Conservation (phyloP, 2,113 vertebrate genomes). For the Oreotragus oreotragus region DNA sequence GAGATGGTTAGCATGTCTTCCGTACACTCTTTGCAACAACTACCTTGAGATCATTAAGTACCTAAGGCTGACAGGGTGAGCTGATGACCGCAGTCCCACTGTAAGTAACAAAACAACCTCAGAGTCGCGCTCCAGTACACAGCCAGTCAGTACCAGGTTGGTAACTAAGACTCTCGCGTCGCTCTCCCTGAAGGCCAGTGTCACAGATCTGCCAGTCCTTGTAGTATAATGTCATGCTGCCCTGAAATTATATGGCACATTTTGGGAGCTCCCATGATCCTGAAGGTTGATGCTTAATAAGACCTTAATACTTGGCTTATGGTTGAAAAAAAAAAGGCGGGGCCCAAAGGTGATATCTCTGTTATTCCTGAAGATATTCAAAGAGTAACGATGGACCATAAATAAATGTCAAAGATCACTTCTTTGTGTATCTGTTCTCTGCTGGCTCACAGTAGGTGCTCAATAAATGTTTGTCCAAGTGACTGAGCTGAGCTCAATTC, state of each 20-base stretch:
- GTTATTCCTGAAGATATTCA: not conserved
- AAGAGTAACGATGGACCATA: not conserved
- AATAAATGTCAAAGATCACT: not conserved
- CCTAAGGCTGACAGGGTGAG: constrained; percentile 5
- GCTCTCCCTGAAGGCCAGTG: not conserved
- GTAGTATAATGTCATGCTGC: not conserved
- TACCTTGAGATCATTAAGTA: not conserved
- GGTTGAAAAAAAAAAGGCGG: not conserved
- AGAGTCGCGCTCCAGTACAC: not conserved
- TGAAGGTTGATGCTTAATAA: not conserved
- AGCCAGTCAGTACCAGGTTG: not conserved
- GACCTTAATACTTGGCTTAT: not conserved
- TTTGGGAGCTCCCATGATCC: not conserved
- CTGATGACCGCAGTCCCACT: not conserved
- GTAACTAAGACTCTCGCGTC: not conserved
- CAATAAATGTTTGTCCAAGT: not conserved
- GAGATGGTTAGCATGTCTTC: not conserved
- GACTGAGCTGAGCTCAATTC: not conserved
- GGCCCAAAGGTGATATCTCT: not conserved
- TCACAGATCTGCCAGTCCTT: not conserved
- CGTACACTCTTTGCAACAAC: not conserved
- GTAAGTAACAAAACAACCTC: not conserved
- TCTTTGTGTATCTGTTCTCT: not conserved
- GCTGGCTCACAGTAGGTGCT: not conserved
- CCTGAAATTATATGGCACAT: not conserved